Conservation (phyloP, 2,797 vertebrate species). For the Notoglanidium macrostoma region DNA sequence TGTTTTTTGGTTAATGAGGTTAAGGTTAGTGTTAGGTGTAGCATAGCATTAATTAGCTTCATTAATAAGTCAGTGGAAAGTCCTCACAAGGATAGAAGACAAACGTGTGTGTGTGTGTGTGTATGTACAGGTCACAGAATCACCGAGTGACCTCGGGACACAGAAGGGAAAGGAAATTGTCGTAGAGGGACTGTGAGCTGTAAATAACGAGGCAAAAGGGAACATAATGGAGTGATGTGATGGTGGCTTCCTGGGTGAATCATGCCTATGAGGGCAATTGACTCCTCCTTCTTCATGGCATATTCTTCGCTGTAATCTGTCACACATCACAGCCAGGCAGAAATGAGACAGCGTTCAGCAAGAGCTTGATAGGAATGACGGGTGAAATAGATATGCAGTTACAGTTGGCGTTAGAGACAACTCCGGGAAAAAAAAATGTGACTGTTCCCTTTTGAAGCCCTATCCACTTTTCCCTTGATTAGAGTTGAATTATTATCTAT, state of each 20-base stretch:
- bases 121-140: not conserved
- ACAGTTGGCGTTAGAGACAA: not conserved
- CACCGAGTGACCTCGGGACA: not conserved
- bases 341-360: not conserved
- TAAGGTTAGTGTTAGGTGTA: not conserved
- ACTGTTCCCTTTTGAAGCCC: not conserved
- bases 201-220: slow-evolving; percentile 47
- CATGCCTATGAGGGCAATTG: slow-evolving; percentile 57
- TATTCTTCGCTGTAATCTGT: slow-evolving; percentile 26
- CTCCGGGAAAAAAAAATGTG: too few relatives aligned
- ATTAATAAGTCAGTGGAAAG: not conserved
- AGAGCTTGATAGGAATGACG: not conserved
- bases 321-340: too few relatives aligned
- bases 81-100: not conserved
- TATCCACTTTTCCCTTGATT: not conserved
- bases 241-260: slow-evolving; percentile 61
- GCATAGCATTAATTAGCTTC: not conserved
- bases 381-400: not conserved
- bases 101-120: not conserved
- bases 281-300: not conserved
- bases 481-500: not conserved
- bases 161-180: slow-evolving; percentile 37
- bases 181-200: slow-evolving; percentile 60
- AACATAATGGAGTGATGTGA: slow-evolving; percentile 60
- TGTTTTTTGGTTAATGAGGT: not conserved